Base-by-base conservation (phyloP, 2,113 vertebrate genomes). In the Colistium nudipinnis region DNA sequence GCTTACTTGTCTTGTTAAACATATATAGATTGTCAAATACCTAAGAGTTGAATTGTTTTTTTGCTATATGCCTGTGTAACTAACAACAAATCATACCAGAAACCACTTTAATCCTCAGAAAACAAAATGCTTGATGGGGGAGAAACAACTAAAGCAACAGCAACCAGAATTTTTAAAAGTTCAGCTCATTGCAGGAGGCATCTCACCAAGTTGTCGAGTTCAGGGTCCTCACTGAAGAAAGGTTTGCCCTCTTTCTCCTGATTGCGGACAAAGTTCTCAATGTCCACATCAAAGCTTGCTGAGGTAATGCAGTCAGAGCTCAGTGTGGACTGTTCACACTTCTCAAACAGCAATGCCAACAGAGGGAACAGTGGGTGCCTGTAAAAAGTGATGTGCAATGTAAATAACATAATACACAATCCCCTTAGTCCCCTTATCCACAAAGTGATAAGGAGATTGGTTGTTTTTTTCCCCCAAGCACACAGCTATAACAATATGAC, bases 301-400 rank as follows among this genome's bases (percentile, higher is more conserved):
- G 97, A 99, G 61, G 97, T 98, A 92, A 99, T 97, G 93, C 97
- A 98, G 73, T 99, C 97, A 0, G 97, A 97, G 87, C 97, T 96
- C 83, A 98, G 94, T 0, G 97, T 99, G 6, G 97, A 97, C 92
- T 98, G 96, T 80, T 99, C 97, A 6, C 97, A 99, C 69, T 98
- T 98, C 90, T 98, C 96, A 81, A 99, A 98, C 73, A 99, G 95
- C 91, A 98, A 86, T 14, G 97, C 97, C 92, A 99, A 86, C 75
- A 99, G 93, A 0, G 97, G 97, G 88, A 99, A 99, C 66, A 99
- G 89, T 0, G 97, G 22, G 54, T 10, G 38, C 9, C 33, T 6
- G n/a, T n/a, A n/a, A n/a, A n/a, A n/a, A n/a, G n/a, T n/a, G n/a
- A n/a, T n/a, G n/a, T n/a, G n/a, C n/a, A n/a, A n/a, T n/a, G n/a